phyloP scores from a whole-genome alignment of 1,140 invertebrate genomes.

The Pachypsylla venusta region DNA sequence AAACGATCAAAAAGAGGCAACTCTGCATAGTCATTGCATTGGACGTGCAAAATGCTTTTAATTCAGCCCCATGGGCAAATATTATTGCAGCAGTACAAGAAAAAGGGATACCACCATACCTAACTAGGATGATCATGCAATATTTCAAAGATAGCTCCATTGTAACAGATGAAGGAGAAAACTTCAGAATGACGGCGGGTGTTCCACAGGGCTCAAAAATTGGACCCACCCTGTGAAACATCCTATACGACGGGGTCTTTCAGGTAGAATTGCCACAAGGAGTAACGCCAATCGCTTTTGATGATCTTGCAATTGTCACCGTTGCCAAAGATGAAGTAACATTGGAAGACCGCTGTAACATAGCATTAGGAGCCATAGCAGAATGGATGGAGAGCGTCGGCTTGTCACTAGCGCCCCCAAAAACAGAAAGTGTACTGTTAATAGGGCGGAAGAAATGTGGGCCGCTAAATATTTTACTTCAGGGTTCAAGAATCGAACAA shows the following conservation, averaged over 20 bases:
- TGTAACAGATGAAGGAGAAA: not conserved
- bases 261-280: not conserved
- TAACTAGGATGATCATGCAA: not conserved
- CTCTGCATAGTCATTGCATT: no score
- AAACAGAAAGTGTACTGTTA: constrained; percentile 1
- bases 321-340: not conserved
- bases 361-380: not conserved
- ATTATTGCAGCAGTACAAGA: no score
- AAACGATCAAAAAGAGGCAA: no score
- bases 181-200: constrained; percentile 26
- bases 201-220: constrained; percentile 34
- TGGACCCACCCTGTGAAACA: constrained; percentile 32
- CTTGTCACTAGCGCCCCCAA: not conserved
- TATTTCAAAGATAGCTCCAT: constrained; percentile 5
- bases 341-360: not conserved
- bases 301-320: constrained; percentile 8
- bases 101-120: no score
- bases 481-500: not conserved
- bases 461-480: not conserved
- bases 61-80: no score
- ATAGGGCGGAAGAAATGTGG: constrained; percentile 4
- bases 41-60: no score
- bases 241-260: constrained; percentile 29
- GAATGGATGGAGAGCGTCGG: constrained; percentile 4
- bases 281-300: not conserved